Conservation (phyloP, 2,113 vertebrate species). For the Climacteris rufus region DNA sequence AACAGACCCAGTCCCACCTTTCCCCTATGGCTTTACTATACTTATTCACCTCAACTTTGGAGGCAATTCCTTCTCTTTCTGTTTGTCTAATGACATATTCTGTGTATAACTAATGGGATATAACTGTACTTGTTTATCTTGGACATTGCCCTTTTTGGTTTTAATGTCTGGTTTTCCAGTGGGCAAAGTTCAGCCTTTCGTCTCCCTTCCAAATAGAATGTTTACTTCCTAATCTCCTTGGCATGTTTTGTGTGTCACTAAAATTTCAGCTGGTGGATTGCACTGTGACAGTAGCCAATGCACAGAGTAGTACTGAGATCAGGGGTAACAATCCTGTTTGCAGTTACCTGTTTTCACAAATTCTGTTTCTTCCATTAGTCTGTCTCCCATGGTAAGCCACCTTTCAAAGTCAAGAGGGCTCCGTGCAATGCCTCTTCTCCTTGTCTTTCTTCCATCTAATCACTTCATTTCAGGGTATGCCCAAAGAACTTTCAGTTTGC, state of each 20-base stretch:
- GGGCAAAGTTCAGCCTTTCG: background rate
- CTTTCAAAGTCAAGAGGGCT: background rate
- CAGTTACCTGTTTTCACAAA: background rate
- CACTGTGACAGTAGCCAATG: background rate
- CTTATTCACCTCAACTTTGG: background rate
- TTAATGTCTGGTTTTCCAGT: background rate
- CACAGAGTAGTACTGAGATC: background rate
- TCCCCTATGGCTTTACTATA: background rate
- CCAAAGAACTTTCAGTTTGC: background rate
- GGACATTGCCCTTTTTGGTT: background rate
- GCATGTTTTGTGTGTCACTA: background rate
- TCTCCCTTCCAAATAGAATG: background rate
- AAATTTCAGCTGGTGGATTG: background rate
- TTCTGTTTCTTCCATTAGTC: background rate
- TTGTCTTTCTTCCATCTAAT: background rate
- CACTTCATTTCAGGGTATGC: background rate
- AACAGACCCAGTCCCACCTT: background rate
- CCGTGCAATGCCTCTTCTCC: background rate
- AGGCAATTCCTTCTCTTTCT: background rate
- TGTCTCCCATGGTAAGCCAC: background rate
- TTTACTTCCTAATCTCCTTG: background rate
- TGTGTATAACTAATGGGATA: background rate
- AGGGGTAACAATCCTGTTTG: background rate
- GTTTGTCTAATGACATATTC: background rate
- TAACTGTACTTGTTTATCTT: background rate